phyloP scores from a whole-genome alignment of 2,113 vertebrate species.

The Heterotis niloticus region DNA sequence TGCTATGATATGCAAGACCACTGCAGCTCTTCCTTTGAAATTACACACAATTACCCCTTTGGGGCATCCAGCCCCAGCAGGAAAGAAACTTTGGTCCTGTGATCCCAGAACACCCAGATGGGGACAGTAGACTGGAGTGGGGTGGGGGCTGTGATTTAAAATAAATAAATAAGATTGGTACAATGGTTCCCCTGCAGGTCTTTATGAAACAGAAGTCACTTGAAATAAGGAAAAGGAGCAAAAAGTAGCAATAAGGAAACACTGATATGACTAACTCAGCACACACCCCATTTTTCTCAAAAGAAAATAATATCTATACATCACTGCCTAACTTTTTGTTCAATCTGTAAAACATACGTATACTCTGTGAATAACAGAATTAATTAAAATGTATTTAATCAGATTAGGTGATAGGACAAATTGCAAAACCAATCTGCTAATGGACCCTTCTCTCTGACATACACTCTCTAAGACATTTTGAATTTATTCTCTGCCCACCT shows the following conservation, averaged over 20 bases:
- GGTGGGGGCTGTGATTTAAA: too few species aligned
- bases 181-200: background rate
- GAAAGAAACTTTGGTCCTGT: background rate
- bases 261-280: background rate
- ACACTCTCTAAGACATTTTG: background rate
- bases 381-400: background rate
- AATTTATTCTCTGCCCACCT: background rate
- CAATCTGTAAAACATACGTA: background rate
- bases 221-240: background rate
- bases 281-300: background rate
- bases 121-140: background rate
- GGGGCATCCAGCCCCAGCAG: too few species aligned
- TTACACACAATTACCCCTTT: too few species aligned
- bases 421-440: slow-evolving; percentile 3
- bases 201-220: background rate
- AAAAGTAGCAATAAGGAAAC: slow-evolving; percentile 4
- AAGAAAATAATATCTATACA: background rate
- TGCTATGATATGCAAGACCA: too few species aligned
- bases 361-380: background rate
- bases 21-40: too few species aligned
- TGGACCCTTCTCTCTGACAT: background rate
- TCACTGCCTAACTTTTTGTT: background rate
- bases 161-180: background rate
- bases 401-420: background rate
- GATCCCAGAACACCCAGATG: background rate